phyloP scores from a whole-genome alignment of 2,113 vertebrate species.

The Sakesphorus luctuosus region DNA sequence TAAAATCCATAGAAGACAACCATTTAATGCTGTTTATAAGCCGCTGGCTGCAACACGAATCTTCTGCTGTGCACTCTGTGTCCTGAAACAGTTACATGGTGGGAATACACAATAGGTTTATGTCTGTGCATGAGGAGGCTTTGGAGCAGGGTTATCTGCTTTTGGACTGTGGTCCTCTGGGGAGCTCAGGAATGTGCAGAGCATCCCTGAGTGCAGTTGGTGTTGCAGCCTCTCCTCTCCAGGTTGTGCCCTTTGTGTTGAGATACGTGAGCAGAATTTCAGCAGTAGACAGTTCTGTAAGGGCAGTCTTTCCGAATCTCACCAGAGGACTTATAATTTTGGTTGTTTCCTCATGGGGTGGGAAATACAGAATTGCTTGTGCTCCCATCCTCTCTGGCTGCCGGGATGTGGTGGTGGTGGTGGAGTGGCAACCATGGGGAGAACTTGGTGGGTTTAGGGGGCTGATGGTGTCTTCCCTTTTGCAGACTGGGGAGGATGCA shows the following conservation, averaged over 20 bases:
- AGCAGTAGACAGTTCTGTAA: rapidly evolving
- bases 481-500: neutral
- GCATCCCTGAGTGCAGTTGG: neutral
- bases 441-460: rapidly evolving
- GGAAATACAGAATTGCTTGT: neutral
- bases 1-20: neutral
- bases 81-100: neutral
- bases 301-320: neutral
- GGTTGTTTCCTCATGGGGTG: neutral
- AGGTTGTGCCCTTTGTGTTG: neutral
- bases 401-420: neutral
- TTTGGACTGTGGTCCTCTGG: neutral
- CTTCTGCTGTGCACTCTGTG: neutral
- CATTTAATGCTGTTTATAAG: neutral
- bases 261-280: neutral
- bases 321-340: neutral
- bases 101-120: neutral
- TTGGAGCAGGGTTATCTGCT: neutral
- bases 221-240: rapidly evolving
- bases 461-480: neutral
- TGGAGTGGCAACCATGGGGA: rapidly evolving
- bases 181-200: neutral
- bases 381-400: neutral
- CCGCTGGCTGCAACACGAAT: neutral
- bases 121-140: neutral